Evolutionary conservation across 2,113 vertebrate genomes (phyloP), one percentile per base, ranked within the genome.

Genomic region (Delphinapterus leucas): DNA sequence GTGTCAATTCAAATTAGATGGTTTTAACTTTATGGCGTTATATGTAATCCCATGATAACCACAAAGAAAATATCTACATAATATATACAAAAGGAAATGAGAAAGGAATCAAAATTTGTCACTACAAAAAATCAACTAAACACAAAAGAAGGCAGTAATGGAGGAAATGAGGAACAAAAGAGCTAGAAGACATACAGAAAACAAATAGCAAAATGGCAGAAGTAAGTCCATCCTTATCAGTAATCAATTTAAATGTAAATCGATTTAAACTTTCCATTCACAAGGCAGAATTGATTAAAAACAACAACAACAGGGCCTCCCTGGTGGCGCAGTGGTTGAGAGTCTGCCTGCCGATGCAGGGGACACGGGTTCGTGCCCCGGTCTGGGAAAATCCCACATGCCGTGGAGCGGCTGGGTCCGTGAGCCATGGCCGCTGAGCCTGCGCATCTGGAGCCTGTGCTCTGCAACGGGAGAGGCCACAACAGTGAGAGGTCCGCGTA

Each of bases 171-270:
- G 28, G 21, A n/a, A 5, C 25, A 4, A 15, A 68, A 33, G 23
- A 13, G 3, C 9, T 26, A 33, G 33, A 58, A 14, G 21, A 20
- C 6, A 41, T 0, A 26, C 2, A 14, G 10, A 33, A 90, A 61
- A 18, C 14, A 7, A 0, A 26, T 2, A 18, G 55, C 28, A 61
- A 8, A 5, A 6, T 0, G 10, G 44, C 7, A 18, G 65, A 10
- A 25, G 76, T 41, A 7, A 25, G 76, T 41, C 41, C 1, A 6
- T 0, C 53, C 14, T 63, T 6, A 17, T 5, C 58, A 1, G 2
- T 28, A 49, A 2, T 17, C 9, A 8, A n/a, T 53, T 33, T 11
- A 49, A 38, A 23, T 9, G 25, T 17, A 15, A n/a, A 25, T 28
- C 28, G 8, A 13, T 9, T 11, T 31, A 31, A 23, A 8, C 28